These are phyloP conservation scores for Hemibagrus guttatus DNA, from an alignment of 2,797 vertebrate genomes.

Conservation along the genomic window DNA sequence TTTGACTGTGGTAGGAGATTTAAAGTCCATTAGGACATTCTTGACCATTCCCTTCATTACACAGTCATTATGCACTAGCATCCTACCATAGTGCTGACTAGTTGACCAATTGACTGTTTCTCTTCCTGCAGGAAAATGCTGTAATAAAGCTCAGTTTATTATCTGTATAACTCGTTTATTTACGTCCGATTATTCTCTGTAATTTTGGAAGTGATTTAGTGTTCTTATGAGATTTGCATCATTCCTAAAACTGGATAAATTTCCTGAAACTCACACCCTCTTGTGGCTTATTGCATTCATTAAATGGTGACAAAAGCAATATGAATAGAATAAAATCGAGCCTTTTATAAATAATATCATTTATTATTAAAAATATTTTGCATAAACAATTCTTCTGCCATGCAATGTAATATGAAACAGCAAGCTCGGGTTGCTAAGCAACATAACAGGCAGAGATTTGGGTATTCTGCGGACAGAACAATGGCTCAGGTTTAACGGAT, in stretches of 20 bases:
- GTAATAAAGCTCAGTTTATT: not conserved
- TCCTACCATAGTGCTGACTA: not conserved
- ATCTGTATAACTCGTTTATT: not conserved
- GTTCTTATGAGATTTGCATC: not conserved
- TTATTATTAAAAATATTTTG: not conserved
- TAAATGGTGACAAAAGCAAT: not conserved
- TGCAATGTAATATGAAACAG: not conserved
- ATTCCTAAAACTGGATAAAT: not conserved
- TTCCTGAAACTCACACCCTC: not conserved
- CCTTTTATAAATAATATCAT: not conserved
- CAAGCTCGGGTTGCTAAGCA: not conserved
- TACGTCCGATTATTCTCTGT: not conserved
- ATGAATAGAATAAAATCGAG: not conserved
- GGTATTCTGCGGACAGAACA: not conserved
- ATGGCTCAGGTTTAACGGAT: not conserved
- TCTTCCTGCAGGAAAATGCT: not conserved
- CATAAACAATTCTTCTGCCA: not conserved
- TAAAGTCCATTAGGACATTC: slow-evolving; percentile 16
- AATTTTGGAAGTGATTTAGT: not conserved
- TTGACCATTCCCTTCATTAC: slow-evolving; percentile 29
- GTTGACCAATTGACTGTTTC: not conserved
- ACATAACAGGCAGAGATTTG: not conserved
- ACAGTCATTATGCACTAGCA: not conserved
- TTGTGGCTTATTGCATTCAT: not conserved
- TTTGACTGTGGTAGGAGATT: slow-evolving; percentile 26